These are phyloP conservation scores for Cossypha caffra DNA, from an alignment of 2,797 vertebrate genomes.

Conservation along the genomic window DNA sequence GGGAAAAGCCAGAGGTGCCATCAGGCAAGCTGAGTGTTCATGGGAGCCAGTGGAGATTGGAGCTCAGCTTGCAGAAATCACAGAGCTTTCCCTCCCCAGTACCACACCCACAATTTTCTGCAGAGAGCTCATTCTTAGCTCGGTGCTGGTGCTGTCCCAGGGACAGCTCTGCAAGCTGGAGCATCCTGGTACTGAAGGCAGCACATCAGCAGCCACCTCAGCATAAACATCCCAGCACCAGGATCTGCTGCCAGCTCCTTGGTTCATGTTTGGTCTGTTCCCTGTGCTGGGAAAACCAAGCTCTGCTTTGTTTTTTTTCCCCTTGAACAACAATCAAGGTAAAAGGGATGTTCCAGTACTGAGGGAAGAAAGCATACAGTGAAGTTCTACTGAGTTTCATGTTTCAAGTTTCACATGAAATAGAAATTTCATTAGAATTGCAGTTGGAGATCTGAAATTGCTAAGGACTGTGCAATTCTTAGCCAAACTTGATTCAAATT, in stretches of 20 bases:
- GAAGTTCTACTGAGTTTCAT: background rate
- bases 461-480: background rate
- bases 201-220: fast-evolving
- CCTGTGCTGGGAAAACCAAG: background rate
- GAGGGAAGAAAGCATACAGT: background rate
- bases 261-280: background rate
- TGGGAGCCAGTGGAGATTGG: background rate
- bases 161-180: background rate
- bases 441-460: background rate
- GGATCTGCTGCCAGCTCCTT: background rate
- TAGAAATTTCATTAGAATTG: background rate
- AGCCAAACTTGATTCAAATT: background rate
- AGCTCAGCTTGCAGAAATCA: background rate
- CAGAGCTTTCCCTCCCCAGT: fast-evolving
- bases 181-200: background rate
- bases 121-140: background rate
- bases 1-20: background rate
- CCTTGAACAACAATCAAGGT: background rate
- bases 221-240: background rate
- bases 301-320: background rate
- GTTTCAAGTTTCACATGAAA: background rate
- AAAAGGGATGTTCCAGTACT: background rate
- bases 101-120: background rate
- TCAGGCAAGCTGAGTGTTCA: background rate
- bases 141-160: background rate